Conservation (phyloP, 2,113 vertebrate genomes). For the Hiodon tergisus region DNA sequence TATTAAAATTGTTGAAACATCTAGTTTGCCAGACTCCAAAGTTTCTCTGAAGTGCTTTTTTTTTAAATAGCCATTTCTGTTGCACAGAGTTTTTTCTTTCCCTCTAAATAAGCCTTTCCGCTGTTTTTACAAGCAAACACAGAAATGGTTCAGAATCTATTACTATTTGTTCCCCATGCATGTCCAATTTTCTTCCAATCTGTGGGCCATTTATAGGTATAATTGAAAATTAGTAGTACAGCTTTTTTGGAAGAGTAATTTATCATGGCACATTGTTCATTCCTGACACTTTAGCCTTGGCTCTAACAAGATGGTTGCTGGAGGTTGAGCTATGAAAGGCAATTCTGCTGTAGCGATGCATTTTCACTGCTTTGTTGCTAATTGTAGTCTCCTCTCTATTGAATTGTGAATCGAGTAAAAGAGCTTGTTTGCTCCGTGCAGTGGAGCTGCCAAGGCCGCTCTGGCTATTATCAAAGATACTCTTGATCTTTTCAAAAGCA, state of each 20-base stretch:
- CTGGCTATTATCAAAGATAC: conserved; percentile 99
- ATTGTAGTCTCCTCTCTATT: conserved; percentile 98
- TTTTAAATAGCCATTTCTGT: conserved; percentile 44
- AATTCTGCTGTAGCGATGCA: conserved; percentile 82
- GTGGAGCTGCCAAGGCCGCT: conserved; percentile 87
- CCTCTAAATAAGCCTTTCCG: conserved; percentile 31
- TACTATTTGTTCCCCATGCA: conserved; percentile 71
- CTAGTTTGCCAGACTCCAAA: background rate
- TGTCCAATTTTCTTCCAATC: conserved; percentile 92
- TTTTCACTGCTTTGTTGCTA: conserved; percentile 85
- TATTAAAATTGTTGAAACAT: too few relatives aligned
- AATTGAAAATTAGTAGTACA: conserved; percentile 99
- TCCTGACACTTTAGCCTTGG: conserved; percentile 92
- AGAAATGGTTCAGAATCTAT: conserved; percentile 46
- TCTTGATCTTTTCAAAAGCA: conserved; percentile 99
- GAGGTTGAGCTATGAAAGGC: conserved; percentile 83
- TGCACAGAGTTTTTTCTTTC: conserved; percentile 31
- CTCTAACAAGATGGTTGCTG: conserved; percentile 91
- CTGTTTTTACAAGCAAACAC: conserved; percentile 39
- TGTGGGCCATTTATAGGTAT: conserved; percentile 96
- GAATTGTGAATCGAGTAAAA: conserved; percentile 98
- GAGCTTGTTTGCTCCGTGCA: conserved; percentile 96
- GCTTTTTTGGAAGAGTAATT: conserved; percentile 97
- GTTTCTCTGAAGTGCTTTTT: conserved; percentile 9
- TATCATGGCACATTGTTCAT: conserved; percentile 96